Evolutionary conservation across 2,113 vertebrate species (phyloP).

Genomic region (Periophthalmodon schlosseri): DNA sequence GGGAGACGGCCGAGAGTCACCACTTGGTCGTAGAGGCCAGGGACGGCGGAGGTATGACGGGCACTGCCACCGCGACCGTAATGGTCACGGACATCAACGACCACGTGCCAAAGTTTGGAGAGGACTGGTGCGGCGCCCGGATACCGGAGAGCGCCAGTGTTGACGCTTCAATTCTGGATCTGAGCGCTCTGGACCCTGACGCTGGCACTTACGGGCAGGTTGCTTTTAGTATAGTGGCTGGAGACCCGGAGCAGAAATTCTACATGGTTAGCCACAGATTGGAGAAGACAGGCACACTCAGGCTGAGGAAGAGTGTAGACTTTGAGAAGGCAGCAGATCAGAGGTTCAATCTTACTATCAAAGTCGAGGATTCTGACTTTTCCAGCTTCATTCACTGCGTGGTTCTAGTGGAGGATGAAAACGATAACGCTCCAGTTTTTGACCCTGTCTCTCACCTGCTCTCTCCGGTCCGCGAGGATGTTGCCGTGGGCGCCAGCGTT

Average conservation of each 20-base stretch:
- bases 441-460: conserved; percentile 71
- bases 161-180: conserved; percentile 75
- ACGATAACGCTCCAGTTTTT: conserved; percentile 86
- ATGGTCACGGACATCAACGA: conserved; percentile 83
- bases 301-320: conserved; percentile 82
- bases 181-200: conserved; percentile 81
- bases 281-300: conserved; percentile 77
- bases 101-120: conserved; percentile 80
- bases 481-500: conserved; percentile 77
- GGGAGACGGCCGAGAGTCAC: conserved; percentile 78
- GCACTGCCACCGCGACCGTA: conserved; percentile 82
- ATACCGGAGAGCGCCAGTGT: conserved; percentile 77
- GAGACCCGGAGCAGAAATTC: conserved; percentile 84
- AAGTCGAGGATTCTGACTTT: conserved; percentile 84
- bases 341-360: conserved; percentile 85
- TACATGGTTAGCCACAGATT: conserved; percentile 79
- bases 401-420: conserved; percentile 84
- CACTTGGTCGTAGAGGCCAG: conserved; percentile 81
- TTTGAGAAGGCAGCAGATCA: conserved; percentile 83
- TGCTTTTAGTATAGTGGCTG: conserved; percentile 79
- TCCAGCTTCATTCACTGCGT: conserved; percentile 82
- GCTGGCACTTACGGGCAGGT: conserved; percentile 77
- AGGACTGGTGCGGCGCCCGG: conserved; percentile 72
- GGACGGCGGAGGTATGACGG: conserved; percentile 85
- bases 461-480: conserved; percentile 78